Conservation (phyloP, 1,140 invertebrate genomes). For the Drosophila saltans region DNA sequence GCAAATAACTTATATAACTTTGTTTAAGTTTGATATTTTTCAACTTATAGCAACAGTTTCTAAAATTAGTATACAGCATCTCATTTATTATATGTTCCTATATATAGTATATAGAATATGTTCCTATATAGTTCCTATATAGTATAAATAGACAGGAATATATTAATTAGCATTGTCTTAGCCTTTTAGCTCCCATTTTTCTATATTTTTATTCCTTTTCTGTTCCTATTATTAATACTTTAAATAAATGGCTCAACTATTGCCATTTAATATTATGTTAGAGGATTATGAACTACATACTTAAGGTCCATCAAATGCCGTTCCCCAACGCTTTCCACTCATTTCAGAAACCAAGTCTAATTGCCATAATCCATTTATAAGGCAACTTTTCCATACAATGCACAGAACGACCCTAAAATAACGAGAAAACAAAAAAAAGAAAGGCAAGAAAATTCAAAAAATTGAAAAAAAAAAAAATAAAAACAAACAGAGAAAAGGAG, state of each 20-base stretch:
- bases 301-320: conserved; percentile 1
- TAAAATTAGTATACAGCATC: no score
- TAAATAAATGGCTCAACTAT: not conserved
- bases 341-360: conserved; percentile 48
- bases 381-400: conserved; percentile 52
- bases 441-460: conserved; percentile 14
- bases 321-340: conserved; percentile 13
- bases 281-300: conserved; percentile 24
- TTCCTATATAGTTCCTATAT: no score
- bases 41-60: no score
- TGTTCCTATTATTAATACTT: no score
- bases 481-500: conserved; percentile 34
- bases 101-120: no score
- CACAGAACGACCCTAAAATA: conserved; percentile 28
- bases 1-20: no score
- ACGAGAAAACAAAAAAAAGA: not conserved
- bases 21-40: no score
- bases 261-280: not conserved
- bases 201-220: no score
- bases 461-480: conserved; percentile 25
- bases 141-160: no score
- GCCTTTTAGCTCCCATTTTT: no score
- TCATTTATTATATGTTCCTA: no score
- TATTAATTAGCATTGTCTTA: no score
- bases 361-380: conserved; percentile 79